Evolutionary conservation across 2,797 vertebrate genomes (phyloP).

Genomic region (Neosalanx taihuensis): DNA sequence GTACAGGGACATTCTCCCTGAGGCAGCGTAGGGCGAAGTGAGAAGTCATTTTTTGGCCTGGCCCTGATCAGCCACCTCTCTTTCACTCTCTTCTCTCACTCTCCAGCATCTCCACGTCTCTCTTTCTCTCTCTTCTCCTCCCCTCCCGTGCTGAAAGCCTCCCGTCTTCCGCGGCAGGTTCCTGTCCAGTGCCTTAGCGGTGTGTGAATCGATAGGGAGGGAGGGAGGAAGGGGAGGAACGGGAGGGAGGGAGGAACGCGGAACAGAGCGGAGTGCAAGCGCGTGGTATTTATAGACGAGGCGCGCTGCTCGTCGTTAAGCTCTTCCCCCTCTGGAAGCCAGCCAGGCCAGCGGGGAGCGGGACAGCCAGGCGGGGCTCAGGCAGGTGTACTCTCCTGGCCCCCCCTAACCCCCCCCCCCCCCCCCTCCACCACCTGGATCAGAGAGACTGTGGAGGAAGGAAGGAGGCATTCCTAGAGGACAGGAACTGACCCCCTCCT

Average conservation of each 20-base stretch:
- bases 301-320: constrained; percentile 33
- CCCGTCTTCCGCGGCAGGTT: constrained; percentile 10
- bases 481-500: not conserved
- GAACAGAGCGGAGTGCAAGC: not conserved
- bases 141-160: not conserved
- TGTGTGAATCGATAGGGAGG: not conserved
- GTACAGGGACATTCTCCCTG: too few relatives aligned
- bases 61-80: not conserved
- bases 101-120: not conserved
- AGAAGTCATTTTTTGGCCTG: too few relatives aligned
- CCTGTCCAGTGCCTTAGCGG: not conserved
- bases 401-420: too few relatives aligned
- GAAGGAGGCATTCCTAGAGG: not conserved
- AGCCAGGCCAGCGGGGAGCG: constrained; percentile 2
- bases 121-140: not conserved
- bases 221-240: not conserved
- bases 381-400: not conserved
- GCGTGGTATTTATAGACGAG: constrained; percentile 36
- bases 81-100: not conserved
- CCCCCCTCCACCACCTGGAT: too few relatives aligned
- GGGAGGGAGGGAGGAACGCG: not conserved
- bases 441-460: too few relatives aligned
- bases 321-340: constrained; percentile 12
- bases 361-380: too few relatives aligned
- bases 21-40: too few relatives aligned